Conservation (phyloP, 2,888 invertebrate species). For the Leucoma salicis region DNA sequence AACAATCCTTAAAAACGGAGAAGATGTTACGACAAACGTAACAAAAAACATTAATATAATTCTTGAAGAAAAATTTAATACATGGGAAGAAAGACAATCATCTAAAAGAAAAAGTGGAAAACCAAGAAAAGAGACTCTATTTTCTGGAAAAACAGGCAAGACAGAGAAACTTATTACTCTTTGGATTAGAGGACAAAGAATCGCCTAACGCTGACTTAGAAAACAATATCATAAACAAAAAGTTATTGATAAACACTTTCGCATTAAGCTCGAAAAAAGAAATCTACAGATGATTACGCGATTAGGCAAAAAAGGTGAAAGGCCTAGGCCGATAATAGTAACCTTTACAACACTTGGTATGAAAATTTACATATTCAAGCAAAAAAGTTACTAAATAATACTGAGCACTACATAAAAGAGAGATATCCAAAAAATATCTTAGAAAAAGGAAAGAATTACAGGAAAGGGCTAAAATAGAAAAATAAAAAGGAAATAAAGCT, state of each 20-base stretch:
- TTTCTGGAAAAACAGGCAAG: slow-evolving; percentile 19
- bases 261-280: slow-evolving; percentile 9
- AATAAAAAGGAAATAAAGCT: not conserved
- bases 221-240: slow-evolving; percentile 5
- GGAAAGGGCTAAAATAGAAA: not conserved
- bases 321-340: slow-evolving; percentile 15
- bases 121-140: slow-evolving; percentile 19
- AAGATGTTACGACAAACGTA: slow-evolving; percentile 14
- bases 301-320: slow-evolving; percentile 18
- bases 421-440: not conserved
- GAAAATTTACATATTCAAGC: not conserved
- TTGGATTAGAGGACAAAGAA: slow-evolving; percentile 11
- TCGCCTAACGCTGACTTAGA: slow-evolving; percentile 5
- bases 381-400: not conserved
- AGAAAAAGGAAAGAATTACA: not conserved
- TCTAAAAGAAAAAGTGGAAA: slow-evolving; percentile 14
- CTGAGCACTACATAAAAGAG: not conserved
- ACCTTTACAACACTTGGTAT: slow-evolving; percentile 6
- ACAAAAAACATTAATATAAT: slow-evolving; percentile 17
- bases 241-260: slow-evolving; percentile 8
- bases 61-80: slow-evolving; percentile 17
- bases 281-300: slow-evolving; percentile 14
- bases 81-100: slow-evolving; percentile 9
- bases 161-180: slow-evolving; percentile 7
- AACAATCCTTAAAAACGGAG: slow-evolving; percentile 1